Percentiles rank a stretch among this genome's conserved stretches.
phyloP scores from a whole-genome alignment of 2,888 invertebrate genomes.

The Clunio marinus region DNA sequence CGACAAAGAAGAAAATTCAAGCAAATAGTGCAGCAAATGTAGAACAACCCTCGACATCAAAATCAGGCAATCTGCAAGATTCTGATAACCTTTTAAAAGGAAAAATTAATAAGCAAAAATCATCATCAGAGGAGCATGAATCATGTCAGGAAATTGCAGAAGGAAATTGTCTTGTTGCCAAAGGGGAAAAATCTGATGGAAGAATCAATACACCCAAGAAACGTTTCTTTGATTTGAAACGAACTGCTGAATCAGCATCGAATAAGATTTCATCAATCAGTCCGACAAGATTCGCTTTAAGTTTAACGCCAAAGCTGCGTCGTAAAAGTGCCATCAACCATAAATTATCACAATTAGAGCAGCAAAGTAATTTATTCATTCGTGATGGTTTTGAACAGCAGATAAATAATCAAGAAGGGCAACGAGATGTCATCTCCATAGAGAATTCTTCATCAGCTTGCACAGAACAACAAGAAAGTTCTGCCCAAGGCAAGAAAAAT shows the following conservation, averaged over 20 bases:
- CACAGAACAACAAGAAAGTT: no score
- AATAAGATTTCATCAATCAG: constrained; percentile 28
- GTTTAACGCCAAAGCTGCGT: constrained; percentile 5
- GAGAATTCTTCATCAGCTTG: no score
- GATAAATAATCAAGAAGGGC: background rate
- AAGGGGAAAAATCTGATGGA: constrained; percentile 9
- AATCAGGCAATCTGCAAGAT: background rate
- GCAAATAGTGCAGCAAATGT: background rate
- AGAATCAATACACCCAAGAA: constrained; percentile 28
- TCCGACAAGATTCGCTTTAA: constrained; percentile 20
- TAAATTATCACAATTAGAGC: constrained; percentile 34
- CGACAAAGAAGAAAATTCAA: background rate
- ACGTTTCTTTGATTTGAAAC: constrained; percentile 24
- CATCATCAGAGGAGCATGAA: constrained; percentile 35
- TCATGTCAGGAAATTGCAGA: constrained; percentile 42
- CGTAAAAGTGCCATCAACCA: constrained; percentile 1
- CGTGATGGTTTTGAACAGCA: background rate
- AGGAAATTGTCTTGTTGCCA: constrained; percentile 41
- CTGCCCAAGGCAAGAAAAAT: no score
- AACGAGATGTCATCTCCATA: no score
- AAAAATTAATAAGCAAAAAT: constrained; percentile 24
- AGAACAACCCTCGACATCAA: background rate
- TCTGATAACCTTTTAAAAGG: background rate
- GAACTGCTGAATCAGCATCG: constrained; percentile 27
- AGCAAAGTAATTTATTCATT: constrained; percentile 33